These are phyloP conservation scores for Zeuzera pyrina DNA, from an alignment of 2,888 invertebrate species.

Conservation along the genomic window DNA sequence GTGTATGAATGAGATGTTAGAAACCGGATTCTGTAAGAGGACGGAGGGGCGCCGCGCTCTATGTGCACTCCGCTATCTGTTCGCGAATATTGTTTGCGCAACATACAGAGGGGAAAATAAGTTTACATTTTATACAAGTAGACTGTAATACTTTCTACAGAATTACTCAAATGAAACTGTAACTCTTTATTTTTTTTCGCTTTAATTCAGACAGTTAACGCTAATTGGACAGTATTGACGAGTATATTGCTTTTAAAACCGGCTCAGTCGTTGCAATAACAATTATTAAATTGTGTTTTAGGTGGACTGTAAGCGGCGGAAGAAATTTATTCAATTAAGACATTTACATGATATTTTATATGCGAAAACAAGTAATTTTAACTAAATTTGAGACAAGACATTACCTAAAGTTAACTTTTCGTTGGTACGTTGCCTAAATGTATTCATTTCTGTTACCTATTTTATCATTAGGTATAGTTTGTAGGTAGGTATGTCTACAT, in stretches of 20 bases:
- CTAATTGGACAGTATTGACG: conserved; percentile 21
- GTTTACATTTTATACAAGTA: conserved; percentile 24
- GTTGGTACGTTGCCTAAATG: conserved; percentile 4
- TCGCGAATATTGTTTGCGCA: conserved; percentile 69
- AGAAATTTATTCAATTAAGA: conserved; percentile 23
- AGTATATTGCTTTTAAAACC: conserved; percentile 30
- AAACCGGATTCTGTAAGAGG: conserved; percentile 63
- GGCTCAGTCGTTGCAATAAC: conserved; percentile 36
- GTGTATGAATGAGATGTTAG: conserved; percentile 28
- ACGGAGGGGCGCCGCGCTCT: conserved; percentile 49
- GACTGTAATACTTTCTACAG: conserved; percentile 9
- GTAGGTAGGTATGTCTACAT: no score
- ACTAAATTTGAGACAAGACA: conserved; percentile 23
- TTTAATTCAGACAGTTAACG: conserved; percentile 20
- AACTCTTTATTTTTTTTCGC: no score
- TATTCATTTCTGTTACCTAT: no score
- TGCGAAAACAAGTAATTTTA: conserved; percentile 16
- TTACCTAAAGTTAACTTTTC: conserved; percentile 11
- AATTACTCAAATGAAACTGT: conserved; percentile 16
- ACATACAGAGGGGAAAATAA: conserved; percentile 59
- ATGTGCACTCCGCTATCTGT: conserved; percentile 55
- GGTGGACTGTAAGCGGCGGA: conserved; percentile 51
- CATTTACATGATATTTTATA: conserved; percentile 18
- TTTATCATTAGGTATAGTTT: no score
- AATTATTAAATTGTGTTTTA: conserved; percentile 44